Base-by-base conservation (phyloP, 2,888 invertebrate species). In the Heteromyza rotundicornis region DNA sequence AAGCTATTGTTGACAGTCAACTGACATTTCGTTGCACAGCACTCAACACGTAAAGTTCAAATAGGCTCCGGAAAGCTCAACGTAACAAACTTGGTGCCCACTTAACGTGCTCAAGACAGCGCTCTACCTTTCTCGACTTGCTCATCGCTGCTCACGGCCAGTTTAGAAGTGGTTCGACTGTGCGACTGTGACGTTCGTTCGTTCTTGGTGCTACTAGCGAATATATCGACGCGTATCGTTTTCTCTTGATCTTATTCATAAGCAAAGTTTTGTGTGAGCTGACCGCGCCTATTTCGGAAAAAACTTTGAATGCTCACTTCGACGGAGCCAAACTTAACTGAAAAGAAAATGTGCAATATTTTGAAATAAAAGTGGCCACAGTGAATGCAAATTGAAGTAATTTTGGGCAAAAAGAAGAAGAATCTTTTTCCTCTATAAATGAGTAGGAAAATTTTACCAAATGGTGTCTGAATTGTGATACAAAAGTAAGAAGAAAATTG, bases 111-210 rank as follows among this genome's bases (percentile, higher is more conserved):
- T n/a, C 40, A 27, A 27, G 27, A 27, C 51, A 24, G 27, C 58
- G 49, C 27, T 68, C 63, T 64, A 64, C 56, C n/a, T 63, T 27
- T 62, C 76, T 74, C 77, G 74, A 16, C 54, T 65, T 65, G 71
- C 68, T 68, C 64, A 47, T 20, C 20, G 54, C 1, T 40, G 40
- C 65, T 75, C 74, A n/a, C n/a, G n/a, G n/a, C n/a, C n/a, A n/a
- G n/a, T n/a, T n/a, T n/a, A 70, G 69, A 77, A 68, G 70, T 73
- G 75, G 68, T 63, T 62, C 70, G 68, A 65, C 71, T 64, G 63
- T 68, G 76, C 72, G 66, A 56, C 67, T 54, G 65, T 66, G 52
- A 64, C 66, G 76, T 76, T 76, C 74, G 73, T 67, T 64, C 64
- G 36, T 17, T 51, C n/a, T n/a, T n/a, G n/a, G n/a, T n/a, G n/a